phyloP scores from a whole-genome alignment of 2,888 invertebrate species.

The Drosophila putrida region DNA sequence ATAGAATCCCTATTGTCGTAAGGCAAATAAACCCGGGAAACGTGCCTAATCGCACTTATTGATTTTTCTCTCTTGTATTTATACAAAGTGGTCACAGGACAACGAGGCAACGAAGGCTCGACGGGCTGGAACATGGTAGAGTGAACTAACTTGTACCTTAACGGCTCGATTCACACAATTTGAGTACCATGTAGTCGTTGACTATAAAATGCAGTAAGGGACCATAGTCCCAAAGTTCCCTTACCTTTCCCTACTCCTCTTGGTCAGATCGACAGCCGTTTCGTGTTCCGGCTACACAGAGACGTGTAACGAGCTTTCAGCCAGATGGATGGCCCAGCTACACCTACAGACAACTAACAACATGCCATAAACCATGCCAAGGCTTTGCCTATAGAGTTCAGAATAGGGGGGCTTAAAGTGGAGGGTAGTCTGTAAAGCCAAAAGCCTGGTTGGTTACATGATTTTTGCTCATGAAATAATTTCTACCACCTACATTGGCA shows the following conservation, averaged over 20 bases:
- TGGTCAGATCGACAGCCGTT: slow-evolving; percentile 41
- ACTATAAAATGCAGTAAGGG: slow-evolving; percentile 74
- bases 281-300: slow-evolving; percentile 64
- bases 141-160: slow-evolving; percentile 82
- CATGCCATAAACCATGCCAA: slow-evolving; percentile 73
- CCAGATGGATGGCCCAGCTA: slow-evolving; percentile 71
- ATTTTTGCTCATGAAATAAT: slow-evolving; percentile 80
- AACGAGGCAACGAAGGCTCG: slow-evolving; percentile 7
- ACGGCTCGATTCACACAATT: slow-evolving; percentile 82
- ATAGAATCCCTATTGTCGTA: slow-evolving; percentile 34
- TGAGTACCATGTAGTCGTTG: slow-evolving; percentile 74
- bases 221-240: slow-evolving; percentile 8
- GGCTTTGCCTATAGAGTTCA: slow-evolving; percentile 23
- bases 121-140: slow-evolving; percentile 65
- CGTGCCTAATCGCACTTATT: slow-evolving; percentile 82
- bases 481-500: slow-evolving; percentile 60
- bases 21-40: slow-evolving; percentile 73
- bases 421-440: slow-evolving; percentile 34
- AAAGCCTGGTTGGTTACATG: slow-evolving; percentile 64
- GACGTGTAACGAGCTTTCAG: slow-evolving; percentile 76
- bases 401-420: slow-evolving; percentile 5
- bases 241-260: slow-evolving; percentile 8
- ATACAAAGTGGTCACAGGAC: slow-evolving; percentile 54
- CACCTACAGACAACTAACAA: slow-evolving; percentile 67
- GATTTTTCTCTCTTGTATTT: slow-evolving; percentile 73